These are phyloP conservation scores for Tenthredo mesomela DNA, from an alignment of 2,888 invertebrate species.

Conservation along the genomic window DNA sequence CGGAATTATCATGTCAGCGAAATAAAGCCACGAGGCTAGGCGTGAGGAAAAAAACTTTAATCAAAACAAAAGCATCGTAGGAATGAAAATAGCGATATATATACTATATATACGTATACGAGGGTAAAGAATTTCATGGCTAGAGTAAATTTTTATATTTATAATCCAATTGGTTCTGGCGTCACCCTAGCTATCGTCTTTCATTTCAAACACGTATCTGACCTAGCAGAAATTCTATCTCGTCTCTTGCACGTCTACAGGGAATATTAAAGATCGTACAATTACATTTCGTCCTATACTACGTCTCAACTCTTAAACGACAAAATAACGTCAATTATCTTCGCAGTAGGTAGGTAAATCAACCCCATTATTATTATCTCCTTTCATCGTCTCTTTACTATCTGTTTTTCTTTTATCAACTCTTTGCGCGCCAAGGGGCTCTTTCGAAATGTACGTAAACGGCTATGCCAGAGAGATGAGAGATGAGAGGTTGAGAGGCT, in stretches of 20 bases:
- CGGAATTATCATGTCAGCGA: constrained; percentile 15
- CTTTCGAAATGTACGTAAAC: background rate
- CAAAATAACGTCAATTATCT: background rate
- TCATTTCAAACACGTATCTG: background rate
- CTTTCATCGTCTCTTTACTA: background rate
- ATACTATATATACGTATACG: background rate
- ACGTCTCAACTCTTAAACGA: too few relatives aligned
- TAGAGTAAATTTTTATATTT: constrained; percentile 36
- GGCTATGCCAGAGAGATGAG: background rate
- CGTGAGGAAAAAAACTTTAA: constrained; percentile 22
- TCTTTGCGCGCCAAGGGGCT: background rate
- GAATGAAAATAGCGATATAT: background rate
- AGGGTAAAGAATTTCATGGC: constrained; percentile 34
- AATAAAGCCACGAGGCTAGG: background rate
- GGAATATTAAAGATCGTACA: constrained; percentile 24
- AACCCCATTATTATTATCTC: background rate
- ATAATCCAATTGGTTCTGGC: constrained; percentile 34
- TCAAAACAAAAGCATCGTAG: constrained; percentile 46
- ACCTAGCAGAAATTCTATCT: background rate
- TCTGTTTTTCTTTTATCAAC: constrained; percentile 31
- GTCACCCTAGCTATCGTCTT: constrained; percentile 18
- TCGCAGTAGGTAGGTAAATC: background rate
- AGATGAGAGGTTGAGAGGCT: background rate
- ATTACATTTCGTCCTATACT: background rate
- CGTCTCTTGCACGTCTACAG: background rate